Base-by-base conservation (phyloP, 2,797 vertebrate species). In the Gobio occitaniae region DNA sequence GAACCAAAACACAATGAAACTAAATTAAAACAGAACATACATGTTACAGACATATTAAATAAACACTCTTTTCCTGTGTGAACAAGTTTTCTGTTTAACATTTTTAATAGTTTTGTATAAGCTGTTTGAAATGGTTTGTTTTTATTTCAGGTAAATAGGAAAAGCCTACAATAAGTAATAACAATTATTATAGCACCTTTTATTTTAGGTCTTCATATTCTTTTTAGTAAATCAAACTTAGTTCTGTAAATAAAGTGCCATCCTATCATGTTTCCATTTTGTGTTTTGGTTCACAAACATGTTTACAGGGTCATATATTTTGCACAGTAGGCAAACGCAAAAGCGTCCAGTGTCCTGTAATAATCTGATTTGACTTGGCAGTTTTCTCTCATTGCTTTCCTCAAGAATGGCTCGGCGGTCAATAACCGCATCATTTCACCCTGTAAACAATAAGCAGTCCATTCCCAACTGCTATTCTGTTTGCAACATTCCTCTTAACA, bases 371-470 rank as follows among this genome's bases (percentile, higher is more conserved):
- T 79, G 41, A 48, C 63, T 68, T 63, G 78, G 19, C 41, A n/a
- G 63, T 69, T 70, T 69, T 70, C 21, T 81, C 66, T 44, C 79
- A 70, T 81, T 71, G 21, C 41, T 63, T 38, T 47, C 81, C 44
- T 36, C 17, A 10, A 83, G 38, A 80, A 69, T 83, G 80, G 12
- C 25, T 74, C 36, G 3, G 25, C 16, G 21, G 66, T 81, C 66
- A 70, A 83, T 78, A 86, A 52, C 56, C 7, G 85, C 65, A 32
- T 29, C 6, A 47, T 41, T 66, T 50, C 56, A 56, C 36, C 66
- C 66, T 25, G n/a, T 38, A 54, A 56, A 81, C 50, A 44, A 69
- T 19, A 56, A 54, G 52, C 66, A 38, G 17, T 68, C 59, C 54
- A 78, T n/a, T 61, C 56, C n/a, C 21, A 48, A 21, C n/a, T 80